A percentile compares a stretch with the other conserved stretches of the same genome.
Conservation (phyloP, 2,797 vertebrate species). For the Malacoraja senta region DNA sequence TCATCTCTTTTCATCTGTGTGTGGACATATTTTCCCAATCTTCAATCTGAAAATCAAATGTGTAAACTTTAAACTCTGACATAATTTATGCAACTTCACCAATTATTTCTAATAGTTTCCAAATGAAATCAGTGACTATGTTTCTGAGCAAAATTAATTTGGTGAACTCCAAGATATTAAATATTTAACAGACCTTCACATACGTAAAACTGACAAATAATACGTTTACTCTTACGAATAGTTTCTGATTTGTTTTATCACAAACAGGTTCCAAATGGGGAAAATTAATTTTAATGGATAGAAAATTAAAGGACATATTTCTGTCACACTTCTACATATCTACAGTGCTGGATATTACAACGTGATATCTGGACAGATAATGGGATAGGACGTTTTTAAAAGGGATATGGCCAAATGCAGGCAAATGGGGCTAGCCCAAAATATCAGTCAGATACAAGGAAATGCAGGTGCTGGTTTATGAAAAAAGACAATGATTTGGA, state of each 20-base stretch:
- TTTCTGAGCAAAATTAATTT: neutral
- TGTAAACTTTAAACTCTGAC: neutral
- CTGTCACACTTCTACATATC: neutral
- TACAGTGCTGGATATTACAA: neutral
- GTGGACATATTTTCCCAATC: neutral
- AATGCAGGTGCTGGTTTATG: too few relatives aligned
- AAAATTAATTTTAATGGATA: neutral
- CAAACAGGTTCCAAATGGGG: neutral
- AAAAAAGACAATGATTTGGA: too few relatives aligned
- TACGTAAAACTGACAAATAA: neutral
- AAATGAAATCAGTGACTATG: neutral
- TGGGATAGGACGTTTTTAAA: too few relatives aligned
- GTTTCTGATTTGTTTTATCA: too few relatives aligned
- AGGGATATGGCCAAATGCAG: too few relatives aligned
- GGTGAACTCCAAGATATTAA: neutral
- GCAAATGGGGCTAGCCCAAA: too few relatives aligned
- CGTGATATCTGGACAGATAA: too few relatives aligned
- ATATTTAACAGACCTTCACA: neutral
- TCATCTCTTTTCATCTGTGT: neutral
- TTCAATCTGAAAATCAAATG: constrained; percentile 29
- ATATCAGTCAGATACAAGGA: too few relatives aligned
- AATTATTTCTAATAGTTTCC: neutral
- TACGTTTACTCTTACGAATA: too few relatives aligned
- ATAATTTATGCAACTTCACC: neutral
- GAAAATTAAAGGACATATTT: neutral